Percentiles rank a stretch among this genome's conserved stretches.
phyloP scores from a whole-genome alignment of 2,113 vertebrate species.

The Scatophagus argus region DNA sequence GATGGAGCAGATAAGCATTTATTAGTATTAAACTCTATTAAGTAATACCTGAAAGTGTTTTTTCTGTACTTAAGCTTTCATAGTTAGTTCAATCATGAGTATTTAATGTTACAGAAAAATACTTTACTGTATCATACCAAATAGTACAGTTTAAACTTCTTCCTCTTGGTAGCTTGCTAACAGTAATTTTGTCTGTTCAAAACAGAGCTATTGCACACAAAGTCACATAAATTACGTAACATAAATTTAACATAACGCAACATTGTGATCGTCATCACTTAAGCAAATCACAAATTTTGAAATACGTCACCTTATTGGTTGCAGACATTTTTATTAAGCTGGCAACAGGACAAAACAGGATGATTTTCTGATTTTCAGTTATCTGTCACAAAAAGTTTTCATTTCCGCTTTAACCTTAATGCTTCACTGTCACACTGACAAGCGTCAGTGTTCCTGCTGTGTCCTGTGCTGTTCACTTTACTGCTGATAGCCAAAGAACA shows the following conservation, averaged over 20 bases:
- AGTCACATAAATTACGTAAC: conserved; percentile 10
- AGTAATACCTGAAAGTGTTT: too few species aligned
- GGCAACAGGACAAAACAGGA: background rate
- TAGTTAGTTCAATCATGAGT: background rate
- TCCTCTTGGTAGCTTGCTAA: background rate
- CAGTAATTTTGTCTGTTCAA: background rate
- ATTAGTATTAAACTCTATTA: too few species aligned
- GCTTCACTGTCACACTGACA: conserved; percentile 9
- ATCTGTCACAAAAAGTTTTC: conserved; percentile 13
- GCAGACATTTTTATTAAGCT: background rate
- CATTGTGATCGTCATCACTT: background rate
- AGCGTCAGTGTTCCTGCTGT: conserved; percentile 13
- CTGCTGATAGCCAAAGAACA: conserved; percentile 43
- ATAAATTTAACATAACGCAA: too few species aligned
- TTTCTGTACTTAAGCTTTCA: background rate
- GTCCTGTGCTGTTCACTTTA: conserved; percentile 40
- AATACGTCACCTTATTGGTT: background rate
- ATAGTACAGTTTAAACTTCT: background rate
- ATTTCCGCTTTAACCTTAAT: conserved; percentile 3
- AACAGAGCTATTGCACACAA: background rate
- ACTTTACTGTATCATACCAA: too few species aligned
- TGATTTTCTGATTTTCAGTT: background rate
- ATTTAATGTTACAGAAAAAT: background rate
- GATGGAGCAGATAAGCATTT: too few species aligned
- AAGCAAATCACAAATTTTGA: background rate